Percentiles rank a stretch among this genome's conserved stretches.
Evolutionary conservation across 2,797 vertebrate genomes (phyloP).

Genomic region (Hapalemur alaotrensis): DNA sequence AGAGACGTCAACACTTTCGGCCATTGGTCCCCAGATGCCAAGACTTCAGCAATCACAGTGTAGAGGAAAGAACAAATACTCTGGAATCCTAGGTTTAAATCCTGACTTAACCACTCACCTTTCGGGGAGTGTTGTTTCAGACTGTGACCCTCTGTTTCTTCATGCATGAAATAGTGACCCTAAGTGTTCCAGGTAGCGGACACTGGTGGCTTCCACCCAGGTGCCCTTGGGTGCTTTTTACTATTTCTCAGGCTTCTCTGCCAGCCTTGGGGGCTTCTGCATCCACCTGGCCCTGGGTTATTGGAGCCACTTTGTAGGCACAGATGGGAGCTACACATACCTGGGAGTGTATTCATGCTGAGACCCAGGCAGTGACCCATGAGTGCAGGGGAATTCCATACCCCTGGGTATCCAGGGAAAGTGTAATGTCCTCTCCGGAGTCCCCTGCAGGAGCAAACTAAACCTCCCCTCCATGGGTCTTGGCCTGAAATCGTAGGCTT

Average conservation of each 20-base stretch:
- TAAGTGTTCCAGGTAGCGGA: not conserved
- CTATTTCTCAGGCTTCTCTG: not conserved
- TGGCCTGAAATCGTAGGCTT: not conserved
- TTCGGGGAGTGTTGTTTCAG: not conserved
- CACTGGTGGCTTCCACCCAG: not conserved
- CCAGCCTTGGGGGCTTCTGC: not conserved
- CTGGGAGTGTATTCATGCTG: not conserved
- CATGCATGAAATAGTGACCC: not conserved
- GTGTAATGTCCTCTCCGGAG: not conserved
- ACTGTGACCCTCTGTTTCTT: not conserved
- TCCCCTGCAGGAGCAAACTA: not conserved
- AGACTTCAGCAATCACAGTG: accelerated
- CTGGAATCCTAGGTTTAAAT: not conserved
- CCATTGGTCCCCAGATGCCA: not conserved
- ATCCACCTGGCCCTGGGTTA: not conserved
- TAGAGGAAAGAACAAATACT: accelerated
- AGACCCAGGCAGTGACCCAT: not conserved
- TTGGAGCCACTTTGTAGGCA: not conserved
- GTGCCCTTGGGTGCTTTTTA: too few species aligned
- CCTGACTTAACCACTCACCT: not conserved
- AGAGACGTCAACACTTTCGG: accelerated
- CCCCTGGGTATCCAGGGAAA: not conserved
- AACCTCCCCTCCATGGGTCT: accelerated
- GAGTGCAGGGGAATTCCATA: not conserved
- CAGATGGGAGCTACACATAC: not conserved